A percentile compares a stretch with the other conserved stretches of the same genome.
Conservation (phyloP, 2,888 invertebrate genomes). For the Pristionchus mayeri region DNA sequence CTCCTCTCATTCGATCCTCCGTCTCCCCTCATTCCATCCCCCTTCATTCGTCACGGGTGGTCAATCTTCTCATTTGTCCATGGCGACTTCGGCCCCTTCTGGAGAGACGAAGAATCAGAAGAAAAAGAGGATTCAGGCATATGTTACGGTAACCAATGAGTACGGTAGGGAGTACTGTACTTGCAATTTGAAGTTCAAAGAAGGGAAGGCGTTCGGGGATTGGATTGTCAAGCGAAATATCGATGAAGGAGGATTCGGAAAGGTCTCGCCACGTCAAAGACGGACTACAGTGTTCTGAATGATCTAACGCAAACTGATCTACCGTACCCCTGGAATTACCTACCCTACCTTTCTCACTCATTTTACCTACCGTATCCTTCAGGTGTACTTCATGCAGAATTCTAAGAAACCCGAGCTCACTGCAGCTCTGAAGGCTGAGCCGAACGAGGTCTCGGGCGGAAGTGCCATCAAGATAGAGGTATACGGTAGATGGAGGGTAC, state of each 20-base stretch:
- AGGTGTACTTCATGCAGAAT: conserved; percentile 51
- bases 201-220: conserved; percentile 56
- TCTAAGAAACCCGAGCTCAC: background rate
- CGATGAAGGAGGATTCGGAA: conserved; percentile 71
- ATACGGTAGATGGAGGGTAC: background rate
- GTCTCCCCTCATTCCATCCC: background rate
- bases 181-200: background rate
- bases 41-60: background rate
- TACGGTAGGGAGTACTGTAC: background rate
- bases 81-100: too few species aligned
- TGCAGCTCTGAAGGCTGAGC: conserved; percentile 71
- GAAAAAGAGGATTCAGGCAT: background rate
- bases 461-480: conserved; percentile 69
- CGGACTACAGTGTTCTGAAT: too few species aligned
- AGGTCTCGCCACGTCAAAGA: conserved; percentile 56
- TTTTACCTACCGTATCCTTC: background rate
- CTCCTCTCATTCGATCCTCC: background rate
- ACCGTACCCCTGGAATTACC: too few species aligned
- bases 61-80: too few species aligned
- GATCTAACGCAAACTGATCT: too few species aligned
- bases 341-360: too few species aligned
- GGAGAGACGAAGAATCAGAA: background rate
- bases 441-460: conserved; percentile 69
- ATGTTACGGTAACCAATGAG: background rate
- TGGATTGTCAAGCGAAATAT: conserved; percentile 63